A percentile compares a stretch with the other conserved stretches of the same genome.
Conservation (phyloP, 2,113 vertebrate genomes). For the Mus pahari region DNA sequence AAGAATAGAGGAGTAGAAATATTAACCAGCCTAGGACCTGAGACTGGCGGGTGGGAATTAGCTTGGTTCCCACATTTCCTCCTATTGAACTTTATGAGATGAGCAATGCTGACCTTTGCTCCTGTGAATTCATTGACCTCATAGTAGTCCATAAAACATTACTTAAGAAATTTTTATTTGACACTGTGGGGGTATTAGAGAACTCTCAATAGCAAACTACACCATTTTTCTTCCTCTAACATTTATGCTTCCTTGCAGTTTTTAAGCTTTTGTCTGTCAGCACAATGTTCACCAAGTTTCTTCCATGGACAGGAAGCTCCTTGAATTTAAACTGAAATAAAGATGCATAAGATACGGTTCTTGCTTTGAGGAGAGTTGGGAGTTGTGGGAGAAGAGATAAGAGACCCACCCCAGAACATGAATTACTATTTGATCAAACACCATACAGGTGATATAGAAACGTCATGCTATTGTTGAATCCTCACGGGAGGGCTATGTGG, state of each 20-base stretch:
- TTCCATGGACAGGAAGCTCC: not conserved
- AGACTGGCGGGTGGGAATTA: not conserved
- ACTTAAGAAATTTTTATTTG: conserved; percentile 59
- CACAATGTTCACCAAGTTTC: not conserved
- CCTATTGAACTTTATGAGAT: not conserved
- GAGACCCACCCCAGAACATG: not conserved
- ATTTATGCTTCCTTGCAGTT: conserved; percentile 44
- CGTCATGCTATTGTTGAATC: not conserved
- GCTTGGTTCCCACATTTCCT: not conserved
- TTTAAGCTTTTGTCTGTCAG: conserved; percentile 59
- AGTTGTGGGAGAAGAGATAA: not conserved
- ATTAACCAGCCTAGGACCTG: not conserved
- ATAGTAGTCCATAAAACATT: conserved; percentile 50
- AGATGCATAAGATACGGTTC: not conserved
- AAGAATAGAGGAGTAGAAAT: not conserved
- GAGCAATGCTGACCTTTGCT: not conserved
- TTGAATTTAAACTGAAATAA: conserved; percentile 6
- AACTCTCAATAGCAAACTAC: conserved; percentile 15
- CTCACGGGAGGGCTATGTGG: not conserved
- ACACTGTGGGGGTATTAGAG: conserved; percentile 11
- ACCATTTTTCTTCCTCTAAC: conserved; percentile 15
- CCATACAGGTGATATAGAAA: not conserved
- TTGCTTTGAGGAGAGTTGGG: not conserved
- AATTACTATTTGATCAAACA: not conserved
- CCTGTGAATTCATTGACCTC: conserved; percentile 49